Evolutionary conservation across 2,797 vertebrate genomes (phyloP).

Genomic region (Leuciscus waleckii): DNA sequence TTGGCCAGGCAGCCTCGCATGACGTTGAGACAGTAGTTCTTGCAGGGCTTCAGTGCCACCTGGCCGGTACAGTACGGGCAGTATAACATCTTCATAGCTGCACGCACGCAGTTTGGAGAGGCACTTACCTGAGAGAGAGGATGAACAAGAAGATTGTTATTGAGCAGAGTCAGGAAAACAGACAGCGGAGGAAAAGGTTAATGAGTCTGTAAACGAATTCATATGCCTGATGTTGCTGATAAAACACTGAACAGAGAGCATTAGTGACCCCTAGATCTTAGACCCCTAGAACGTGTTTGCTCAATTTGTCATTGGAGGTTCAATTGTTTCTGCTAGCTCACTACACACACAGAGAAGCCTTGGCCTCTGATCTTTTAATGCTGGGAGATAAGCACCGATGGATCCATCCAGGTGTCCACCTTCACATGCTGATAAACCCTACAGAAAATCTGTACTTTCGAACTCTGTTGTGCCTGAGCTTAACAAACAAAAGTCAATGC

Average conservation of each 20-base stretch:
- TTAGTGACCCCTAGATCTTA: not conserved
- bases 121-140: constrained; percentile 84
- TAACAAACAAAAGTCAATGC: not conserved
- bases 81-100: constrained; percentile 95
- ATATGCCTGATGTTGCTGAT: constrained; percentile 27
- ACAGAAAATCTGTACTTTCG: constrained; percentile 8
- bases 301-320: constrained; percentile 36
- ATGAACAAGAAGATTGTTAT: not conserved
- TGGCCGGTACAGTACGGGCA: constrained; percentile 93
- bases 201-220: constrained; percentile 39
- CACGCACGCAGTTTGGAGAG: constrained; percentile 86
- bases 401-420: constrained; percentile 29
- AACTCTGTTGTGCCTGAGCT: constrained; percentile 26
- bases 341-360: constrained; percentile 15
- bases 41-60: constrained; percentile 91
- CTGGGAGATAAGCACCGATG: constrained; percentile 1
- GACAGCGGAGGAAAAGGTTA: constrained; percentile 30
- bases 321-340: constrained; percentile 19
- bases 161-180: constrained; percentile 56
- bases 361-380: constrained; percentile 51
- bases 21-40: constrained; percentile 97
- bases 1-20: constrained; percentile 96
- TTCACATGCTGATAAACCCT: constrained; percentile 53
- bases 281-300: constrained; percentile 1
- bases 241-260: constrained; percentile 36